A percentile compares a stretch with the other conserved stretches of the same genome.
Evolutionary conservation across 2,797 vertebrate genomes (phyloP).

Genomic region (Rhodeus uyekii): DNA sequence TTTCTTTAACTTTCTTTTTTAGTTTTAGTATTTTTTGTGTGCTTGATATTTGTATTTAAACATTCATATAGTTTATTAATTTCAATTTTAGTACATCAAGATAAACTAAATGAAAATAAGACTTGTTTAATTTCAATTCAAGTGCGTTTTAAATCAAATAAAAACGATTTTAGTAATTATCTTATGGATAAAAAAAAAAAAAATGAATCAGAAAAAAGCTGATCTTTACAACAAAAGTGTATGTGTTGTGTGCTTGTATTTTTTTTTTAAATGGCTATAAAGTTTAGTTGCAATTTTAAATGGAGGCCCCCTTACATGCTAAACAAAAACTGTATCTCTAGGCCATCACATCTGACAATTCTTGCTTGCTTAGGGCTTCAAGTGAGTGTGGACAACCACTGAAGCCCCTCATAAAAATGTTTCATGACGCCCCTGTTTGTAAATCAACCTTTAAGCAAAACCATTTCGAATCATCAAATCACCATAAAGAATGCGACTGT

Average conservation of each 20-base stretch:
- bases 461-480: constrained; percentile 1
- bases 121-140: background rate
- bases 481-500: background rate
- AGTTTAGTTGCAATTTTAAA: background rate
- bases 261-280: no score
- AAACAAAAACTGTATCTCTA: background rate
- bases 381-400: background rate
- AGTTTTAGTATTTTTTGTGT: background rate
- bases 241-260: no score
- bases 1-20: background rate
- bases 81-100: background rate
- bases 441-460: constrained; percentile 8
- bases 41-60: background rate
- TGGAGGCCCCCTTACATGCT: background rate
- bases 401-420: background rate
- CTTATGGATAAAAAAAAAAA: background rate
- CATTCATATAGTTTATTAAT: background rate
- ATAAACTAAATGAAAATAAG: background rate
- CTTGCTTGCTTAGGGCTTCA: background rate
- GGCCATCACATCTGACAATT: background rate
- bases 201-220: background rate
- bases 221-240: no score
- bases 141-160: background rate
- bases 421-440: background rate
- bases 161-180: no score